Base-by-base conservation (phyloP, 2,888 invertebrate species). In the Lochmaea capreae region DNA sequence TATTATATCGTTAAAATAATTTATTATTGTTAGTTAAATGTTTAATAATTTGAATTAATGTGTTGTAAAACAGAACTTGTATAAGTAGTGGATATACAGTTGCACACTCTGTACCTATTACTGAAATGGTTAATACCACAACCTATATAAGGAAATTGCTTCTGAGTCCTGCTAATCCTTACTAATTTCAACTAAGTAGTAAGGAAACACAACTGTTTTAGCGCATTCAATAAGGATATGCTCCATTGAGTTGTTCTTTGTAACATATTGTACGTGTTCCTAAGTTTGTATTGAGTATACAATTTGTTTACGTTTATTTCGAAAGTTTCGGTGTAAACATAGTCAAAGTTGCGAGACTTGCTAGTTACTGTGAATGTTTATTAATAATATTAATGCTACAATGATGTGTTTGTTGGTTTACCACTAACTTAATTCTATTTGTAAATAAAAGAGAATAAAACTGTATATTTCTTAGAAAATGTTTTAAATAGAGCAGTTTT, bases 1-100 rank as follows among this genome's bases (percentile, higher is more conserved):
- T 76, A 78, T 78, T 63, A 72, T 75, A 78, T 78, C 78, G 76
- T 75, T 71, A 39, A 33, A 75, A 79, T 80, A 79, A 76, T 72
- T 76, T 72, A 76, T 67, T 68, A 77, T 76, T 77, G 58, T 58
- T 22, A 22, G 22, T 33, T 6, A 5, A 33, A 6, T 33, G 33
- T 8, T 39, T 8, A 39, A 39, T 39, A 39, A 39, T 39, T 9
- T 8, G 1, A 39, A 39, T 39, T 8, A 39, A 33, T 33, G 22
- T 1, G 22, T 22, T 22, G 33, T 5, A 33, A 33, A 33, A 33
- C 33, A 33, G 33, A 0, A 33, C 0, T 5, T 5, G 33, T 33
- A 33, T 33, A 33, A 6, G 8, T 39, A 39, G 33, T 39, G 33
- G 33, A 39, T 9, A 39, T 39, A 39, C 9, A 8, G 33, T 33